Conservation (phyloP, 2,113 vertebrate species). For the Leucoraja erinaceus region DNA sequence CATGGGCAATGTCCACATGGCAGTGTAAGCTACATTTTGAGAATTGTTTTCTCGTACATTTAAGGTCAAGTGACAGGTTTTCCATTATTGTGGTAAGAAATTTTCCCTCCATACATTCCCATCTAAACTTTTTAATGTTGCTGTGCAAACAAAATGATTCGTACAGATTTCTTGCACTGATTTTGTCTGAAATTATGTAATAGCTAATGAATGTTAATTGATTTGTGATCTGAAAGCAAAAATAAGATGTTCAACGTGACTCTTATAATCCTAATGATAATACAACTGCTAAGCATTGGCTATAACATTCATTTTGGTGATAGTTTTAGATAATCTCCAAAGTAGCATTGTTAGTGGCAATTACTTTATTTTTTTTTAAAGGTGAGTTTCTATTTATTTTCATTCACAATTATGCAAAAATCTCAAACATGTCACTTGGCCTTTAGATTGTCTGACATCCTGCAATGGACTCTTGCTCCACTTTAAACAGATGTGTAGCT, state of each 20-base stretch:
- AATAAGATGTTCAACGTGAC: background rate
- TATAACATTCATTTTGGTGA: slow-evolving; percentile 25
- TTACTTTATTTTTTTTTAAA: background rate
- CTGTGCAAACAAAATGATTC: slow-evolving; percentile 29
- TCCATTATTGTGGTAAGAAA: slow-evolving; percentile 29
- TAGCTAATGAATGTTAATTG: slow-evolving; percentile 33
- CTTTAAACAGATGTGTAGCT: slow-evolving; percentile 18
- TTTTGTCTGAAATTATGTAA: slow-evolving; percentile 33
- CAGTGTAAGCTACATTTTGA: slow-evolving; percentile 34
- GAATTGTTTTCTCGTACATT: slow-evolving; percentile 35
- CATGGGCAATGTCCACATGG: slow-evolving; percentile 21
- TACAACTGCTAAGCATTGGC: slow-evolving; percentile 30
- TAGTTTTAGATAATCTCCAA: background rate
- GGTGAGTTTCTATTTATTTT: slow-evolving; percentile 22
- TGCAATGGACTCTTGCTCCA: slow-evolving; percentile 11
- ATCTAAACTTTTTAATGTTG: slow-evolving; percentile 36
- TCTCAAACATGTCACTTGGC: slow-evolving; percentile 29
- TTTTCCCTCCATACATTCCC: slow-evolving; percentile 36
- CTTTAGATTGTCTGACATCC: slow-evolving; percentile 24
- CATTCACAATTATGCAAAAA: background rate
- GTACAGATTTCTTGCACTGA: slow-evolving; percentile 2
- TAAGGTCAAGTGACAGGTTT: slow-evolving; percentile 35
- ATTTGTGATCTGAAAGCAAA: slow-evolving; percentile 8
- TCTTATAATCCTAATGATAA: background rate
- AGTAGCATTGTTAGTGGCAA: background rate